Evolutionary conservation across 2,113 vertebrate genomes (phyloP).

Genomic region (Nycticryphes semicollaris): DNA sequence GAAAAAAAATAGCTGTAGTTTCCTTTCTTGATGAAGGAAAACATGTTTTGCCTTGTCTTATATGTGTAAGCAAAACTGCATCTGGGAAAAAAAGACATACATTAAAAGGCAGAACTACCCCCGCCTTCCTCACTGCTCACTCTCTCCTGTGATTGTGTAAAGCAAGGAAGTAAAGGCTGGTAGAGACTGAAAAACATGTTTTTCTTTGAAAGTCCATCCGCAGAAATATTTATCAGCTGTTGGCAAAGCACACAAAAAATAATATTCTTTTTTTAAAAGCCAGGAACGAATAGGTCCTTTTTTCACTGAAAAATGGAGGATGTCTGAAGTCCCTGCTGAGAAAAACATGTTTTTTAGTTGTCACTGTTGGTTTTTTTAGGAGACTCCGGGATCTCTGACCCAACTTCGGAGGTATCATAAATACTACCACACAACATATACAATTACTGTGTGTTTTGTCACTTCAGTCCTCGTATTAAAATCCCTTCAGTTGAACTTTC

Average conservation of each 20-base stretch:
- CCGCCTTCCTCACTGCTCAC: slow-evolving; percentile 49
- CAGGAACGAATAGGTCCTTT: slow-evolving; percentile 13
- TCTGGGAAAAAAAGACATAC: slow-evolving; percentile 29
- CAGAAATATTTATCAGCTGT: slow-evolving; percentile 63
- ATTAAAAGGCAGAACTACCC: slow-evolving; percentile 48
- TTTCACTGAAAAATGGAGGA: slow-evolving; percentile 45
- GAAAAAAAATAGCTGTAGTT: slow-evolving; percentile 37
- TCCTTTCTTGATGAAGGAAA: slow-evolving; percentile 60
- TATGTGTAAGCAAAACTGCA: slow-evolving; percentile 33
- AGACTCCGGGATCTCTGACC: not conserved
- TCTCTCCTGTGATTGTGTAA: slow-evolving; percentile 45
- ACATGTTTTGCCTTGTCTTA: slow-evolving; percentile 63
- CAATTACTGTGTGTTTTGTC: not conserved
- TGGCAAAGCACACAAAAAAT: slow-evolving; percentile 60
- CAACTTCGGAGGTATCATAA: not conserved
- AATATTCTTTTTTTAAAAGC: slow-evolving; percentile 16
- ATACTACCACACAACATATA: not conserved
- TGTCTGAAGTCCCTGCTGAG: not conserved
- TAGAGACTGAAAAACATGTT: slow-evolving; percentile 74
- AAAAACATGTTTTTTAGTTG: not conserved
- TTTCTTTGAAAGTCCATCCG: slow-evolving; percentile 63
- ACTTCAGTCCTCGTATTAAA: not conserved
- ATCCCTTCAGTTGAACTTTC: not conserved
- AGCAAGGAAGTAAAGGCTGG: slow-evolving; percentile 68
- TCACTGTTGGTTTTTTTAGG: not conserved